Conservation (phyloP, 2,797 vertebrate genomes). For the Geotrypetes seraphini region DNA sequence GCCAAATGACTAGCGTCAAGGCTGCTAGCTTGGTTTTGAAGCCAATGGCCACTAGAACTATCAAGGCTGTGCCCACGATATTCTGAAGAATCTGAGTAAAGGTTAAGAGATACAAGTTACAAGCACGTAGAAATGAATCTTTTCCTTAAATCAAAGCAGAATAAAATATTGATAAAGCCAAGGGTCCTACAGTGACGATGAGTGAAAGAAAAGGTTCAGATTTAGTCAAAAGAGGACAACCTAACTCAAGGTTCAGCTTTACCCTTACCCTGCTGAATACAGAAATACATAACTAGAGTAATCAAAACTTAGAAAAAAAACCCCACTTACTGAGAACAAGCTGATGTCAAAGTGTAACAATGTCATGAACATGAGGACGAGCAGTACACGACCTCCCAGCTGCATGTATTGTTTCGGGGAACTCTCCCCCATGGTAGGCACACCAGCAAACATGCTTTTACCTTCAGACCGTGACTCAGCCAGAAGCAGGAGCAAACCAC, state of each 20-base stretch:
- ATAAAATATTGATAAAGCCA: no score
- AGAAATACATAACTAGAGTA: no score
- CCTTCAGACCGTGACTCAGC: conserved; percentile 93
- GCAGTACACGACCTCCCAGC: conserved; percentile 83
- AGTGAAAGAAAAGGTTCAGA: no score
- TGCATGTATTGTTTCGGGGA: conserved; percentile 98
- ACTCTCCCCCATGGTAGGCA: conserved; percentile 74
- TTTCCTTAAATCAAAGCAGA: no score
- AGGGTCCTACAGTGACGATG: no score
- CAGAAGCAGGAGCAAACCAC: conserved; percentile 83
- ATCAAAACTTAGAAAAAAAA: no score
- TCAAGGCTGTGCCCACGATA: conserved; percentile 89
- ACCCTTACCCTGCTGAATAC: no score
- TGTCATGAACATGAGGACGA: conserved; percentile 98
- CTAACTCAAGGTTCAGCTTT: no score
- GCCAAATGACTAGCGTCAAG: conserved; percentile 88
- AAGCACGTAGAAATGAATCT: no score
- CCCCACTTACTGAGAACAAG: conserved; percentile 87
- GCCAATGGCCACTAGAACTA: conserved; percentile 89
- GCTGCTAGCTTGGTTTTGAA: conserved; percentile 96
- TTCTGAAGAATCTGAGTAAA: conserved; percentile 82
- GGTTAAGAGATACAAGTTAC: no score
- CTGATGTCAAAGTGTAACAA: conserved; percentile 88
- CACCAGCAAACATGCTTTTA: conserved; percentile 94
- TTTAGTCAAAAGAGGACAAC: no score